Conservation (phyloP, 1,140 invertebrate genomes). For the Drosophila mojavensis region DNA sequence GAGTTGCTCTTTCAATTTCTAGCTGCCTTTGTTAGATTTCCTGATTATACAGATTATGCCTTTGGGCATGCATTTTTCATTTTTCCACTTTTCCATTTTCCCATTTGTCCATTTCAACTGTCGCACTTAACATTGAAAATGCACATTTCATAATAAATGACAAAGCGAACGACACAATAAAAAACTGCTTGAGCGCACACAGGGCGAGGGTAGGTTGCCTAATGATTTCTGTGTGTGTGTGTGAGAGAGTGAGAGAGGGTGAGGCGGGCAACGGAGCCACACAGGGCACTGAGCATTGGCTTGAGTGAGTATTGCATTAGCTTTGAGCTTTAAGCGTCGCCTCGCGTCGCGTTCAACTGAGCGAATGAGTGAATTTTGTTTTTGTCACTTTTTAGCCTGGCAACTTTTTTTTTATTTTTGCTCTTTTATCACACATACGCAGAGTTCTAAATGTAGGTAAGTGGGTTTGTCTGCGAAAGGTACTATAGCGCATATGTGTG, state of each 20-base stretch:
- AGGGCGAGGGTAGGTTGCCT: background rate
- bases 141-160: conserved; percentile 31
- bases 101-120: background rate
- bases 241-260: background rate
- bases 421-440: conserved; percentile 66
- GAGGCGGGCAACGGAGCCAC: background rate
- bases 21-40: conserved; percentile 3
- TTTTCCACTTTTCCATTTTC: background rate
- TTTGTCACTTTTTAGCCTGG: conserved; percentile 23
- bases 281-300: conserved; percentile 6
- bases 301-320: conserved; percentile 64
- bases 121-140: conserved; percentile 37
- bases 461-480: conserved; percentile 44
- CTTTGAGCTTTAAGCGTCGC: conserved; percentile 44
- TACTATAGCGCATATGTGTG: background rate
- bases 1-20: background rate
- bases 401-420: conserved; percentile 17
- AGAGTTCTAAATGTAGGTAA: conserved; percentile 74
- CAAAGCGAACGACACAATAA: conserved; percentile 41
- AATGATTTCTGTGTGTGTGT: too few relatives aligned
- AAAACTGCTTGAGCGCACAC: conserved; percentile 17
- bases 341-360: conserved; percentile 41
- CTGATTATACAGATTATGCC: background rate
- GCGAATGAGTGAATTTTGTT: conserved; percentile 63
- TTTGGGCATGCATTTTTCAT: background rate